A percentile compares a stretch with the other conserved stretches of the same genome.
phyloP scores from a whole-genome alignment of 2,113 vertebrate genomes.

The Oncorhynchus tshawytscha region DNA sequence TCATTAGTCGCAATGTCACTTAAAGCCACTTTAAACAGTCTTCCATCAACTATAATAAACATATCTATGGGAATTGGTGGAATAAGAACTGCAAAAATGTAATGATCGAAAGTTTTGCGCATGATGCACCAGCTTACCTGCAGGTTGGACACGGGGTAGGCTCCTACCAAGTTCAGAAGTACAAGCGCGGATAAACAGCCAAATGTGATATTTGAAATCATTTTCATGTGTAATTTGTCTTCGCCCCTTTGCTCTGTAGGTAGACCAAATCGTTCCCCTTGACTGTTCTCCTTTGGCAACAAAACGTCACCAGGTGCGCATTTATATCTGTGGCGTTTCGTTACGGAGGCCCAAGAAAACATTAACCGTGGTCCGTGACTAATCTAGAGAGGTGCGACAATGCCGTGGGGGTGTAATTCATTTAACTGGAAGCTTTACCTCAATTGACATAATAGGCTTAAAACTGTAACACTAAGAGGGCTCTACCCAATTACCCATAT shows the following conservation, averaged over 20 bases:
- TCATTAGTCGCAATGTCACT: not conserved
- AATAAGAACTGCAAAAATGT: not conserved
- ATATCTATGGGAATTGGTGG: not conserved
- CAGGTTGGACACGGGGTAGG: constrained; percentile 60
- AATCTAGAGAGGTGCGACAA: constrained; percentile 29
- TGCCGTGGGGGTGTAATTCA: constrained; percentile 16
- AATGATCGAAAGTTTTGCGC: not conserved
- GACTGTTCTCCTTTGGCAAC: constrained; percentile 1
- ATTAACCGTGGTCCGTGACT: constrained; percentile 46
- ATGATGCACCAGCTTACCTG: constrained; percentile 57
- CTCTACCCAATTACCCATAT: constrained; percentile 12
- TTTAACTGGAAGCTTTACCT: constrained; percentile 16
- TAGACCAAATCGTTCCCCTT: not conserved
- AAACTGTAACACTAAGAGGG: not conserved
- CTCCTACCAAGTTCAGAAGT: constrained; percentile 43
- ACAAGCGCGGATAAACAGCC: constrained; percentile 67
- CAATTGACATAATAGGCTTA: constrained; percentile 4
- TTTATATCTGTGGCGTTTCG: constrained; percentile 66
- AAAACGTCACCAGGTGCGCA: constrained; percentile 51
- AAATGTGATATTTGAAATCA: constrained; percentile 65
- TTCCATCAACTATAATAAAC: too few species aligned
- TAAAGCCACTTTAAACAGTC: not conserved
- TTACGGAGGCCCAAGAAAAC: constrained; percentile 50
- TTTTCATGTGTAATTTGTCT: constrained; percentile 45
- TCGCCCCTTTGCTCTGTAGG: not conserved